Base-by-base conservation (phyloP, 2,888 invertebrate genomes). In the Pelosia muscerda region DNA sequence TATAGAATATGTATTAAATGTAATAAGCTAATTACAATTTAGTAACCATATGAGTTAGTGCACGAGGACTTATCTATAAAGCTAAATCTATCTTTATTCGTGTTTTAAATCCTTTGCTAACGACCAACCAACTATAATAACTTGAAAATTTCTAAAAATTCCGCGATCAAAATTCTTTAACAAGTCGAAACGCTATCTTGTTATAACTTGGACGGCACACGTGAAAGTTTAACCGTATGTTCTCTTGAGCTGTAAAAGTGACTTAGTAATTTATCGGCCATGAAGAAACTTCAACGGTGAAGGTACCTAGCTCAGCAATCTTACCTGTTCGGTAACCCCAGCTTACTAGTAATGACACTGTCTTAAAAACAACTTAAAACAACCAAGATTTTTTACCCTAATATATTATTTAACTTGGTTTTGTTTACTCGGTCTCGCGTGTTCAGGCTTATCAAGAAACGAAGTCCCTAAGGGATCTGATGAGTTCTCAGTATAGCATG, bases 181-280 rank as follows among this genome's bases (percentile, higher is more conserved):
- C 74, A 78, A 74, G 76, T 77, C 71, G 71, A 73, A 72, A 72
- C 81, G 82, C 82, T 79, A 76, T 68, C 72, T 74, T 72, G 72
- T 79, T 76, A 72, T 81, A 74, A 82, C 86, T 85, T 75, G 76
- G 73, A 68, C 78, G 67, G 71, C 68, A 71, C 61, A 76, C 74
- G 79, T 82, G 79, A 83, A 93, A 93, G 87, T 92, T 91, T 85
- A 77, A 84, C 85, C 92, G 88, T 93, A 92, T 87, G 92, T 92
- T 92, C 91, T 85, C 83, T 77, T 87, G 87, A 92, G 93, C 91
- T 93, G 92, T 92, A 92, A 93, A 92, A 92, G 90, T 90, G 93
- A 93, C 92, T 94, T 80, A 79, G 88, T 92, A 93, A 95, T 95
- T 94, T 95, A 95, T 94, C 87, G 92, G 86, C 88, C 84, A 88